Percentiles rank a stretch among this genome's conserved stretches.
Evolutionary conservation across 1,140 invertebrate genomes (phyloP).

Genomic region (Vanessa atalanta): DNA sequence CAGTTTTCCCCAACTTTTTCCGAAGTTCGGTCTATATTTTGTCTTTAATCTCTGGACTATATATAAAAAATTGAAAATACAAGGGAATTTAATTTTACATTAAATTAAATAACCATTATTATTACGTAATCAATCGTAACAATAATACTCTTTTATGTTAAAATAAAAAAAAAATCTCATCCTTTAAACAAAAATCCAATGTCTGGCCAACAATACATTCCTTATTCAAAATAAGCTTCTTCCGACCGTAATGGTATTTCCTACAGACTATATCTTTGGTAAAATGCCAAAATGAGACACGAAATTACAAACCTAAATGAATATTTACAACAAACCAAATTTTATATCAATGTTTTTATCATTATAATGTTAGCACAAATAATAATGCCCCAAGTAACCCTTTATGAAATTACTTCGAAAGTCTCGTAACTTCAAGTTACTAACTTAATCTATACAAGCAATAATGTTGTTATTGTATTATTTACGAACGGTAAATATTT

Average conservation of each 20-base stretch:
- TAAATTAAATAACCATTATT: no score
- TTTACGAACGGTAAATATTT: no score
- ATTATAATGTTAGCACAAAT: slow-evolving; percentile 20
- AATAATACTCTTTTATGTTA: no score
- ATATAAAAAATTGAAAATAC: no score
- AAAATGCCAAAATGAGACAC: slow-evolving; percentile 33
- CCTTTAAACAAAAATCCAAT: slow-evolving; percentile 21
- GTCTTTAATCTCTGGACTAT: no score
- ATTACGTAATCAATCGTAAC: no score
- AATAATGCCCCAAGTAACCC: neutral
- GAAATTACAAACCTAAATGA: slow-evolving; percentile 34
- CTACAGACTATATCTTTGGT: slow-evolving; percentile 32
- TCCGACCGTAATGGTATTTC: slow-evolving; percentile 24
- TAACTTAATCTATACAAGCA: no score
- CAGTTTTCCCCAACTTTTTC: no score
- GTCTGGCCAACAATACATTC: slow-evolving; percentile 8
- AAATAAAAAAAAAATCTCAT: slow-evolving; percentile 17
- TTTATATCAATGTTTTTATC: slow-evolving; percentile 33
- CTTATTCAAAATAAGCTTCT: slow-evolving; percentile 33
- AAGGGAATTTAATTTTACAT: no score
- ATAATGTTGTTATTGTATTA: no score
- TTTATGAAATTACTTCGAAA: neutral
- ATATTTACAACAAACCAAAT: slow-evolving; percentile 31
- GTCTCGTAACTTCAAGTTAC: no score
- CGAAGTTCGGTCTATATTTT: no score